Evolutionary conservation across 2,888 invertebrate species (phyloP), one percentile per base, ranked within the genome.

Genomic region (Sympetrum striolatum): DNA sequence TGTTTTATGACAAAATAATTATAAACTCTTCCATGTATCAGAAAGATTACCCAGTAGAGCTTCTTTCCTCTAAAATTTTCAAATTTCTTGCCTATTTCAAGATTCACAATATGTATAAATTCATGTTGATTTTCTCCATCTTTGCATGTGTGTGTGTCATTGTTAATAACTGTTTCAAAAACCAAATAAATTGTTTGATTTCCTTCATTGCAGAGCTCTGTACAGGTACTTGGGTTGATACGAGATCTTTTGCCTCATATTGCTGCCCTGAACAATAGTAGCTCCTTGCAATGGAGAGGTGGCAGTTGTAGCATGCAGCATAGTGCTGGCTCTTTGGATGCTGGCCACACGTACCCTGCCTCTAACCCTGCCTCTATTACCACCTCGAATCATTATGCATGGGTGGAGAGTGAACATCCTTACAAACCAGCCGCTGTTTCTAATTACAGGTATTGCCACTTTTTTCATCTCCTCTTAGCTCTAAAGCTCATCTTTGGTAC

Each of bases 391-490:
- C 97, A 98, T 94, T 98, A 98, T 93, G 97, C 98, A 6, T 96
- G 98, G 95, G 96, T 98, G 0, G 99, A 99, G 94, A 98, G 98
- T 93, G 98, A 98, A 79, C 99, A 99, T 95, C 99, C 99, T 0
- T 99, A 99, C 94, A 97, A 97, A 93, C 97, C 98, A 79, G 97
- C 98, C 0, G 96, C 97, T 31, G 97, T 98, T 58, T 96, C 97
- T 79, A 97, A 98, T 93, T 98, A 97, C 94, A 96, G 96, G 96
- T 97, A 53, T 53, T 18, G 18, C 18, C 8, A 18, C 53, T 53
- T 5, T 3, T 53, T 18, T 53, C 15, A 15, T 18, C 53, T 53
- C 18, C 18, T 53, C 44, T 8, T 44, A 44, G 44, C 10, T 44
- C 2, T 53, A 18, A 18, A 18, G 5, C 53, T 53, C 53, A 18